Evolutionary conservation across 2,797 vertebrate genomes (phyloP).

Genomic region (Betta splendens): DNA sequence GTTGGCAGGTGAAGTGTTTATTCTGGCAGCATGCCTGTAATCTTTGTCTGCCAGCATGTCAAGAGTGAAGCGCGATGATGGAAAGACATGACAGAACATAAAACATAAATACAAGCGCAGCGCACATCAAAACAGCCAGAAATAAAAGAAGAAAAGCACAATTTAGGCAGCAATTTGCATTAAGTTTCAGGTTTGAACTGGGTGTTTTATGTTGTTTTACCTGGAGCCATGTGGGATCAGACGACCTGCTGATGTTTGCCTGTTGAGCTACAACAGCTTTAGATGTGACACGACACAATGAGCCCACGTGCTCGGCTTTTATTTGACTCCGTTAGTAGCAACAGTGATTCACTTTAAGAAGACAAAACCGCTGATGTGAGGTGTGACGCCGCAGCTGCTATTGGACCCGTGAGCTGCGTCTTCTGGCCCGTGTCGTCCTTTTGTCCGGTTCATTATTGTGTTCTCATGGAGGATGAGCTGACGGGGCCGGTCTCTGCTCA

Average conservation of each 20-base stretch:
- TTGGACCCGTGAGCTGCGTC: no score
- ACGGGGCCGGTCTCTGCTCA: no score
- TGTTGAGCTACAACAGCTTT: neutral
- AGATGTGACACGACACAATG: neutral
- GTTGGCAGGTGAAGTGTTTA: constrained; percentile 67
- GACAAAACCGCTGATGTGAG: no score
- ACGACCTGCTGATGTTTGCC: constrained; percentile 3
- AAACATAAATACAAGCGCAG: constrained; percentile 31
- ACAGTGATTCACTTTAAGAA: neutral
- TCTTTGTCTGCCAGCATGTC: constrained; percentile 68
- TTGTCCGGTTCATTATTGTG: no score
- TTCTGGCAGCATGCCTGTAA: constrained; percentile 59
- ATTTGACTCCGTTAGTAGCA: constrained; percentile 3
- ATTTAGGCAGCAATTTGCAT: constrained; percentile 48
- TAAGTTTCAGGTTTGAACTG: constrained; percentile 11
- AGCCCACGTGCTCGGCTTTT: constrained; percentile 7
- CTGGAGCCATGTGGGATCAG: neutral
- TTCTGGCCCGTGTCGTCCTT: no score
- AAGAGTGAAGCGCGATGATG: constrained; percentile 40
- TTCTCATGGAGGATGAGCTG: no score
- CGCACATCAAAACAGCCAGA: constrained; percentile 36
- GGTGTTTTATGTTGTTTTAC: constrained; percentile 18
- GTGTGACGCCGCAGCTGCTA: no score
- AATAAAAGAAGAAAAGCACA: constrained; percentile 37
- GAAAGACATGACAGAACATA: constrained; percentile 53